Conservation (phyloP, 2,113 vertebrate species). For the Calyptommatus sinebrachiatus region DNA sequence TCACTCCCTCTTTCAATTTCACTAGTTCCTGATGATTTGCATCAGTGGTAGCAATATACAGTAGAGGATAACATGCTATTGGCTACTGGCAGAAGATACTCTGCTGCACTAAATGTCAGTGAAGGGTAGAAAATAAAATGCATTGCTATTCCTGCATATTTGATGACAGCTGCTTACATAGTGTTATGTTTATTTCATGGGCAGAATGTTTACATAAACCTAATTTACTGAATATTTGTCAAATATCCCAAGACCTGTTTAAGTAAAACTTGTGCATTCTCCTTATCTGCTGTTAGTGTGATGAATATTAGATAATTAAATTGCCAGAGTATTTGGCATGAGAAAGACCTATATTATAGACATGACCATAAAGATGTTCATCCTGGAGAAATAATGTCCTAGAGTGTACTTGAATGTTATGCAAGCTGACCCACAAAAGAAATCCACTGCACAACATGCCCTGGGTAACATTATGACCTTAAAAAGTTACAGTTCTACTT, state of each 20-base stretch:
- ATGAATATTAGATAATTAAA: not conserved
- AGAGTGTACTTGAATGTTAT: conserved; percentile 37
- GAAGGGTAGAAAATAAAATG: too few species aligned
- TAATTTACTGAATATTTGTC: too few species aligned
- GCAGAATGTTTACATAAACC: not conserved
- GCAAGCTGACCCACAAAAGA: conserved; percentile 18
- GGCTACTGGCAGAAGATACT: too few species aligned
- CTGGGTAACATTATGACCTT: conserved; percentile 9
- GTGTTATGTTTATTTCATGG: not conserved
- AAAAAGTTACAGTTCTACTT: conserved; percentile 31
- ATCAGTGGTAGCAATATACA: too few species aligned
- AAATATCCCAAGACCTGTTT: not conserved
- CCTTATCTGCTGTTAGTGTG: not conserved
- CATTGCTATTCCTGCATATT: not conserved
- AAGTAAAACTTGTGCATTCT: not conserved
- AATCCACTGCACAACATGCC: conserved; percentile 3
- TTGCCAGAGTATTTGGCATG: conserved; percentile 4
- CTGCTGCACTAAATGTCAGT: too few species aligned
- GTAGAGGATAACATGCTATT: too few species aligned
- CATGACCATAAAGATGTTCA: conserved; percentile 22
- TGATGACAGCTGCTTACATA: not conserved
- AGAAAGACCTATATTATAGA: conserved; percentile 19
- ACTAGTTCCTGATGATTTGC: too few species aligned
- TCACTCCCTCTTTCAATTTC: too few species aligned
- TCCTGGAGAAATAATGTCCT: conserved; percentile 15